Percentiles rank a stretch among this genome's conserved stretches.
Conservation (phyloP, 2,797 vertebrate genomes). For the Mareca penelope region DNA sequence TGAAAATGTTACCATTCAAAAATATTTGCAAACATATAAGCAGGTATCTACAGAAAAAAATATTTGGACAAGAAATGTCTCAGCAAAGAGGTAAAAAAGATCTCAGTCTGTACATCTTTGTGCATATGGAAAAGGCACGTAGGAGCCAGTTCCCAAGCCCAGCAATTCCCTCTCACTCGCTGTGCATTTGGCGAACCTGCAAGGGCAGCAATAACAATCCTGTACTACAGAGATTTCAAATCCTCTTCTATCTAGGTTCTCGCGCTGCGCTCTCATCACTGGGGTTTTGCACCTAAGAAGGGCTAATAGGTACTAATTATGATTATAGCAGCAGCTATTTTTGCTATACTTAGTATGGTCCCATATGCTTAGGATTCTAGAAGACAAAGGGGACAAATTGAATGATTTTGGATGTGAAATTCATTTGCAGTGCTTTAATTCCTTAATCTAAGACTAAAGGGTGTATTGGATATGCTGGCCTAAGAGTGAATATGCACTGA, state of each 20-base stretch:
- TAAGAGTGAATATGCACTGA: slow-evolving; percentile 51
- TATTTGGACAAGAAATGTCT: slow-evolving; percentile 1
- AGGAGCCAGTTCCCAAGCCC: slow-evolving; percentile 53
- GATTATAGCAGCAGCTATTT: slow-evolving; percentile 64
- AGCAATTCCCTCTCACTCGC: slow-evolving; percentile 50
- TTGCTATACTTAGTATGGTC: slow-evolving; percentile 64
- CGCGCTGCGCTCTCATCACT: slow-evolving; percentile 40
- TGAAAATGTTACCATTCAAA: neutral
- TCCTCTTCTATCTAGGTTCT: slow-evolving; percentile 54
- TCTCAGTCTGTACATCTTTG: slow-evolving; percentile 64
- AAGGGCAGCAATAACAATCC: slow-evolving; percentile 58
- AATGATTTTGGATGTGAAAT: slow-evolving; percentile 74
- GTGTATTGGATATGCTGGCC: slow-evolving; percentile 58
- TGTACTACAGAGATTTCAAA: slow-evolving; percentile 53
- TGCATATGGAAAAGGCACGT: slow-evolving; percentile 51
- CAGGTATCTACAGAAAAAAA: neutral
- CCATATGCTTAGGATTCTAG: slow-evolving; percentile 67
- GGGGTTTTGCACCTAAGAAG: slow-evolving; percentile 66
- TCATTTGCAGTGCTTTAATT: slow-evolving; percentile 74
- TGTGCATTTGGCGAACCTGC: slow-evolving; percentile 51
- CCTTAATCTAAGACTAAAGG: slow-evolving; percentile 75
- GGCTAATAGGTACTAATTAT: slow-evolving; percentile 69
- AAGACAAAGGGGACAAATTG: slow-evolving; percentile 67
- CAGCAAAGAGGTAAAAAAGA: slow-evolving; percentile 56
- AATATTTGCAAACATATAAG: neutral